Conservation (phyloP, 1,140 invertebrate genomes). For the Hydropsyche tenuis region DNA sequence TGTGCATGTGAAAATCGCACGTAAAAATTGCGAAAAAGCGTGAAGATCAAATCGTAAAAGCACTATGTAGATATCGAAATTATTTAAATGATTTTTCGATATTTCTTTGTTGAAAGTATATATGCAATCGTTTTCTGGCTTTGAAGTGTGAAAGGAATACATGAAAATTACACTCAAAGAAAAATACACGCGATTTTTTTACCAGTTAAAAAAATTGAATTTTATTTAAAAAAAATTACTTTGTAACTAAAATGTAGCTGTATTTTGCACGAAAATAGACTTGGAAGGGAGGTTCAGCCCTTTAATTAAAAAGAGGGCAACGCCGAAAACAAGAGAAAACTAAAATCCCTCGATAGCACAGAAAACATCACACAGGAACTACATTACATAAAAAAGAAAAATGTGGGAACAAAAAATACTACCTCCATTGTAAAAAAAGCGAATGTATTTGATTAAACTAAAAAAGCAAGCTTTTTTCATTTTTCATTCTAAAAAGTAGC, state of each 20-base stretch:
- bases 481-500: neutral
- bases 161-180: too few relatives aligned
- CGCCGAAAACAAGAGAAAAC: slow-evolving; percentile 6
- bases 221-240: too few relatives aligned
- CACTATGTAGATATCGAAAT: neutral
- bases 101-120: neutral
- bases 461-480: neutral
- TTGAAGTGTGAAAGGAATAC: too few relatives aligned
- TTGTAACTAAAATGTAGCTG: too few relatives aligned
- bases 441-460: neutral
- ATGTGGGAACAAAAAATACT: neutral
- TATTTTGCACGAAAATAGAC: neutral
- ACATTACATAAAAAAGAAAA: slow-evolving; percentile 6
- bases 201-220: too few relatives aligned
- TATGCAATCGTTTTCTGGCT: neutral
- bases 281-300: neutral
- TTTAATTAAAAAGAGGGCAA: slow-evolving; percentile 15
- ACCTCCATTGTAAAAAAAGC: too few relatives aligned
- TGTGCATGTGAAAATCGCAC: too few relatives aligned
- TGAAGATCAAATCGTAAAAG: too few relatives aligned
- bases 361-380: neutral
- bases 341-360: slow-evolving; percentile 9
- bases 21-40: too few relatives aligned
- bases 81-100: slow-evolving; percentile 1
- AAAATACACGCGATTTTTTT: too few relatives aligned